Percentiles rank a stretch among this genome's conserved stretches.
Conservation (phyloP, 2,888 invertebrate genomes). For the Trichopria drosophilae region DNA sequence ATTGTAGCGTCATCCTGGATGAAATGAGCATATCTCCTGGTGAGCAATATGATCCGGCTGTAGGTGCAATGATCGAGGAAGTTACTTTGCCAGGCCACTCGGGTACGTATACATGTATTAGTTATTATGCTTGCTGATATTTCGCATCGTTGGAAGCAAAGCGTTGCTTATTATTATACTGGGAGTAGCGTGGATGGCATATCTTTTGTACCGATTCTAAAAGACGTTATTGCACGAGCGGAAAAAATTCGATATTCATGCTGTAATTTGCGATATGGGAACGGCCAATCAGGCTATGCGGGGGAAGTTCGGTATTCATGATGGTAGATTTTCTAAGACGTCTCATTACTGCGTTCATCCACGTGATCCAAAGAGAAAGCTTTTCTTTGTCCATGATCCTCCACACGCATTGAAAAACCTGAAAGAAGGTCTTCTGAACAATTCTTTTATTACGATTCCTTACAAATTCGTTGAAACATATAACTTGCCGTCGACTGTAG, state of each 20-base stretch:
- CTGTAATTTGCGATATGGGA: slow-evolving; percentile 7
- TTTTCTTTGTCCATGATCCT: slow-evolving; percentile 5
- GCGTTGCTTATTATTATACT: slow-evolving; percentile 29
- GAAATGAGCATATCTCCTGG: slow-evolving; percentile 25
- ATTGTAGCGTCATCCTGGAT: slow-evolving; percentile 25
- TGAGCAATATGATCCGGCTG: slow-evolving; percentile 14
- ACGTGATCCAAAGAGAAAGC: not conserved
- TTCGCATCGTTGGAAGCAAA: slow-evolving; percentile 30
- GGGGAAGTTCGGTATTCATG: slow-evolving; percentile 2
- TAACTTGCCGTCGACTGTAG: slow-evolving; percentile 13
- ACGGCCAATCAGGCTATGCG: slow-evolving; percentile 1
- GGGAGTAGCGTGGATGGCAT: slow-evolving; percentile 6
- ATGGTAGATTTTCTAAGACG: not conserved
- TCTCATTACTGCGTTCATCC: slow-evolving; percentile 2
- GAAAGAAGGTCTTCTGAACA: slow-evolving; percentile 3
- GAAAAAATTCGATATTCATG: slow-evolving; percentile 1
- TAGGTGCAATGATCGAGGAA: slow-evolving; percentile 16
- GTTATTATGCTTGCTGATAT: slow-evolving; percentile 31
- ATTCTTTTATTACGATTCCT: slow-evolving; percentile 1
- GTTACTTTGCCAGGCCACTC: slow-evolving; percentile 26
- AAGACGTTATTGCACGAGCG: not conserved
- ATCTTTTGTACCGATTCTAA: not conserved
- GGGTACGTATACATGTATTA: slow-evolving; percentile 25
- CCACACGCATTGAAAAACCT: slow-evolving; percentile 5
- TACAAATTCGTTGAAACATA: slow-evolving; percentile 10